Percentiles rank a stretch among this genome's conserved stretches.
Evolutionary conservation across 2,113 vertebrate genomes (phyloP).

Genomic region (Chaetodon auriga): DNA sequence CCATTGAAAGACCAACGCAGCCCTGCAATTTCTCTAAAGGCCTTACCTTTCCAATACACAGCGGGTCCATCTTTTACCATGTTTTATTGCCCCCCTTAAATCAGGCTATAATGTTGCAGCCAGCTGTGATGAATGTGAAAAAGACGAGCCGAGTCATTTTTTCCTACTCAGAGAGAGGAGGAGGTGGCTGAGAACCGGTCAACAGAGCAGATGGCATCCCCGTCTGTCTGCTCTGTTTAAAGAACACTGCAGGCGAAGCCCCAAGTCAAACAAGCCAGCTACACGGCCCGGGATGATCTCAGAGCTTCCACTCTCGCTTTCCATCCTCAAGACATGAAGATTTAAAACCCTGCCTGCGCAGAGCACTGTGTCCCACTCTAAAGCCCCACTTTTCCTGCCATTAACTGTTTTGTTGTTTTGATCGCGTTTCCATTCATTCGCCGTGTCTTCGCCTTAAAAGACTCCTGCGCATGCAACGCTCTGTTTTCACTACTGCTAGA

Average conservation of each 20-base stretch:
- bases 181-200: conserved; percentile 52
- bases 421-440: background rate
- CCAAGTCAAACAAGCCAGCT: conserved; percentile 67
- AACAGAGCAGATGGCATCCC: conserved; percentile 73
- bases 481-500: conserved; percentile 9
- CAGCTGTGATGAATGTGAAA: conserved; percentile 63
- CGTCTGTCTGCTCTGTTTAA: conserved; percentile 75
- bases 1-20: background rate
- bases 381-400: background rate
- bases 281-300: conserved; percentile 44
- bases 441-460: conserved; percentile 8
- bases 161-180: conserved; percentile 38
- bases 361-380: background rate
- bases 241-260: conserved; percentile 63
- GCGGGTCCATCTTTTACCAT: background rate
- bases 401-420: background rate
- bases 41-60: background rate
- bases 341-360: conserved; percentile 18
- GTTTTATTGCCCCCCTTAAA: conserved; percentile 31
- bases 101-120: background rate
- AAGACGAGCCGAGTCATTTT: conserved; percentile 56
- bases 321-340: conserved; percentile 22
- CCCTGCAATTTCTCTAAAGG: background rate
- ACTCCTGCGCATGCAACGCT: background rate
- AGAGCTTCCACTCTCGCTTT: conserved; percentile 23